Conservation (phyloP, 2,797 vertebrate genomes). For the Anomalospiza imberbis region DNA sequence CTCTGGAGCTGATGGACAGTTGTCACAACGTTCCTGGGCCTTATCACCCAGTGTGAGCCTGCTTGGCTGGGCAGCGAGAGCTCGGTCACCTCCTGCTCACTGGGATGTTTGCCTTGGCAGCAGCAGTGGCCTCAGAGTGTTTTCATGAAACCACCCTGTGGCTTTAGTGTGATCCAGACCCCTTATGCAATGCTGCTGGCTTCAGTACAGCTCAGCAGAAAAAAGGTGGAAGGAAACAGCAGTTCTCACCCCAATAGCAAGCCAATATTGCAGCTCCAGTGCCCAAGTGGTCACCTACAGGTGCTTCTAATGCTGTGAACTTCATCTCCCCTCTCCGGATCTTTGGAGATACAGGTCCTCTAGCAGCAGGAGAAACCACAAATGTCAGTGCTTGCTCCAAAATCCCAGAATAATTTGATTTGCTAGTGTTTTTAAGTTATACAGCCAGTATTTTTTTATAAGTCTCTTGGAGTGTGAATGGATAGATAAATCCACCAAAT, state of each 20-base stretch:
- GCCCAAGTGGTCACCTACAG: neutral
- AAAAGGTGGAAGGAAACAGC: neutral
- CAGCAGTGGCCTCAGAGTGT: neutral
- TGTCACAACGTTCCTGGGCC: neutral
- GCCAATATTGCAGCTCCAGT: neutral
- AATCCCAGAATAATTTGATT: neutral
- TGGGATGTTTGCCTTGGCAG: neutral
- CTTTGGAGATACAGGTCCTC: neutral
- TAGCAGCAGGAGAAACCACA: neutral
- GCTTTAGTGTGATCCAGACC: neutral
- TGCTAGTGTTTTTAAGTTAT: neutral
- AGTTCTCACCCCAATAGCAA: neutral
- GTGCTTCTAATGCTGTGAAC: neutral
- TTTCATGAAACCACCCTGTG: neutral
- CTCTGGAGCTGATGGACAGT: neutral
- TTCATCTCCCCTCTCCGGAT: neutral
- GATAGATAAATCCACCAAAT: neutral
- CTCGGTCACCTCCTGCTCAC: neutral
- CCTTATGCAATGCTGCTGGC: neutral
- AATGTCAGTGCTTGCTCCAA: neutral
- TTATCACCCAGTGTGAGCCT: accelerated
- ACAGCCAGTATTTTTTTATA: neutral
- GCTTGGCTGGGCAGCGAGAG: neutral
- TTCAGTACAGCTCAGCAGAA: neutral
- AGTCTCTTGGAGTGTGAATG: neutral